Base-by-base conservation (phyloP, 2,113 vertebrate genomes). In the Mormoops blainvillei region DNA sequence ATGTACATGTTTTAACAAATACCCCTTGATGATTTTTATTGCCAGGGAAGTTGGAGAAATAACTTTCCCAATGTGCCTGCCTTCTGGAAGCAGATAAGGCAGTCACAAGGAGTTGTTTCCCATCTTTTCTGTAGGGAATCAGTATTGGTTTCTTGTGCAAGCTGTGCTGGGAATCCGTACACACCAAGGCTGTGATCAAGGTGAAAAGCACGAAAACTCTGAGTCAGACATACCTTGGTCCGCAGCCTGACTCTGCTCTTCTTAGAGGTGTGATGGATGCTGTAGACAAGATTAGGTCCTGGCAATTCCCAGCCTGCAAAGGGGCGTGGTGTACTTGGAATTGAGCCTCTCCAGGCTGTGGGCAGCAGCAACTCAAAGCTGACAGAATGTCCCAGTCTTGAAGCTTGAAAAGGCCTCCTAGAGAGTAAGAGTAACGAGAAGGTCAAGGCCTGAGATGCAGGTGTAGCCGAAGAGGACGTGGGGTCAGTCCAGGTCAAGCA, bases 231-330 rank as follows among this genome's bases (percentile, higher is more conserved):
- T 86, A 13, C 14, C 24, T 36, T 14, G 9, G 38, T 33, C 63
- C 76, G 33, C 22, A 43, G 14, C 3, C 24, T n/a, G 4, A 84
- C 80, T 78, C 61, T 56, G 54, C 58, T 24, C 7, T 31, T 68
- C 50, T 48, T 54, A 13, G 5, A 67, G 28, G 13, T 77, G 26
- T 56, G 50, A 65, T 50, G 13, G n/a, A 28, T 45, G 16, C 68
- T 71, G 4, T 56, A 10, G 74, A 63, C 41, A 33, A 50, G 33
- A 38, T 5, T 83, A 26, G 58, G 61, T 36, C 38, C 26, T 31
- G 52, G 5, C 0, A 5, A 43, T 78, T 80, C 56, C 20, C 20
- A 19, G 10, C 0, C 0, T 58, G 22, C 38, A n/a, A 33, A 91
- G 41, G 20, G 31, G 28, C 31, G 16, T 16, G 4, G 3, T 12